phyloP scores from a whole-genome alignment of 1,140 invertebrate species.

The Mycetomoellerius zeteki region DNA sequence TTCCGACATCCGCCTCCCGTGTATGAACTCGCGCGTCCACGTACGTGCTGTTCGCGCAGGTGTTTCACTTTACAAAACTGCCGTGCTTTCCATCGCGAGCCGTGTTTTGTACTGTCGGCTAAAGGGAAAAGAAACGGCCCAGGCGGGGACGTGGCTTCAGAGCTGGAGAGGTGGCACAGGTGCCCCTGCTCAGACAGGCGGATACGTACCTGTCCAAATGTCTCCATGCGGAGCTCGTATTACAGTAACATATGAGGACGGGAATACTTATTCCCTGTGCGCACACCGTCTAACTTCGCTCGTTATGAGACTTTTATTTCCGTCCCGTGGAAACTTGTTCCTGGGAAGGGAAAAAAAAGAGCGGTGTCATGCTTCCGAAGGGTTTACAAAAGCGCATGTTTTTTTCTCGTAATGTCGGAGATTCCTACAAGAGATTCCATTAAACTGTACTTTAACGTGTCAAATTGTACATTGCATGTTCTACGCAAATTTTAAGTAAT shows the following conservation, averaged over 20 bases:
- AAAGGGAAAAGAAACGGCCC: constrained; percentile 24
- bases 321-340: constrained; percentile 11
- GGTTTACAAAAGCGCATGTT: constrained; percentile 9
- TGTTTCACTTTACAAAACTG: constrained; percentile 61
- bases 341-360: constrained; percentile 5
- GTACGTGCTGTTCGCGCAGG: constrained; percentile 59
- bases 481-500: background rate
- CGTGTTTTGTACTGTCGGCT: constrained; percentile 38
- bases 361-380: background rate
- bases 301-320: constrained; percentile 66
- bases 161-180: constrained; percentile 48
- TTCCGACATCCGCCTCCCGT: background rate
- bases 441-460: background rate
- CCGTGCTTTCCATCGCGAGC: constrained; percentile 19
- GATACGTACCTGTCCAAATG: constrained; percentile 63
- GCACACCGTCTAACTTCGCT: constrained; percentile 51
- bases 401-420: background rate
- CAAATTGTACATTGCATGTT: background rate
- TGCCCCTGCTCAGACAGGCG: constrained; percentile 54
- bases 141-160: constrained; percentile 4
- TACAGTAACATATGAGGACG: constrained; percentile 59
- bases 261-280: constrained; percentile 59
- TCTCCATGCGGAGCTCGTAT: constrained; percentile 62
- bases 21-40: constrained; percentile 54
- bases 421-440: background rate